Percentiles rank a stretch among this genome's conserved stretches.
phyloP scores from a whole-genome alignment of 2,797 vertebrate genomes.

The Tauraco hartlaubi region DNA sequence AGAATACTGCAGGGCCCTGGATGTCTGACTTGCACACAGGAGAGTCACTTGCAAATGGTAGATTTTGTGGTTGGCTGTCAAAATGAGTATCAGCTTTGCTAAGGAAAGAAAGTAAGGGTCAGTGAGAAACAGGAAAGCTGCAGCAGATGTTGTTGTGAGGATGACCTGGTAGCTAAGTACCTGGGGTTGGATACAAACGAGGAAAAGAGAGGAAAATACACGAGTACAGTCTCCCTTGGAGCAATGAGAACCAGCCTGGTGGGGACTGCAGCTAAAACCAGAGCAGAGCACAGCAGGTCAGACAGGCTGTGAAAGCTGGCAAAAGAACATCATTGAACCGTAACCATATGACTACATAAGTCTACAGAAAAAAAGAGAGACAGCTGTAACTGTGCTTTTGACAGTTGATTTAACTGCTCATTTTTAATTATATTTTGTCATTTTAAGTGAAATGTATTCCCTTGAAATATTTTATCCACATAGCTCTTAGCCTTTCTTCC shows the following conservation, averaged over 20 bases:
- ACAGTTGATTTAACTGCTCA: slow-evolving; percentile 64
- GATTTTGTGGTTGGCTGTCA: neutral
- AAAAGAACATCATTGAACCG: neutral
- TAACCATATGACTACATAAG: too few species aligned
- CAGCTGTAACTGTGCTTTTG: slow-evolving; percentile 51
- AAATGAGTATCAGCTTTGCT: neutral
- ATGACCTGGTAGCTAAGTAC: neutral
- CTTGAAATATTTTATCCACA: slow-evolving; percentile 44
- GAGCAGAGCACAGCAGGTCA: neutral
- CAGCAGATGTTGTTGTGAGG: neutral
- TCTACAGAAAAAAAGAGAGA: neutral
- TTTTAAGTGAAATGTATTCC: slow-evolving; percentile 67
- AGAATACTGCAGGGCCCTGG: neutral
- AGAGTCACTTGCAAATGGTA: neutral
- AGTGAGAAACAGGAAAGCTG: neutral
- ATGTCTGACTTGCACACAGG: neutral
- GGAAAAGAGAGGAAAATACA: neutral
- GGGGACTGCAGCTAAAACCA: neutral
- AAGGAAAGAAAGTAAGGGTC: neutral
- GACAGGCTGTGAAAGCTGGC: neutral
- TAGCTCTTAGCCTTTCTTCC: slow-evolving; percentile 32
- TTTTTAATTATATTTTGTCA: slow-evolving; percentile 75
- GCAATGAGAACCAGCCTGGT: neutral
- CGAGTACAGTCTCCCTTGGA: neutral
- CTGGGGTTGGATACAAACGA: neutral